Percentiles rank a stretch among this genome's conserved stretches.
Conservation (phyloP, 2,888 invertebrate genomes). For the Hirtodrosophila trivittata region DNA sequence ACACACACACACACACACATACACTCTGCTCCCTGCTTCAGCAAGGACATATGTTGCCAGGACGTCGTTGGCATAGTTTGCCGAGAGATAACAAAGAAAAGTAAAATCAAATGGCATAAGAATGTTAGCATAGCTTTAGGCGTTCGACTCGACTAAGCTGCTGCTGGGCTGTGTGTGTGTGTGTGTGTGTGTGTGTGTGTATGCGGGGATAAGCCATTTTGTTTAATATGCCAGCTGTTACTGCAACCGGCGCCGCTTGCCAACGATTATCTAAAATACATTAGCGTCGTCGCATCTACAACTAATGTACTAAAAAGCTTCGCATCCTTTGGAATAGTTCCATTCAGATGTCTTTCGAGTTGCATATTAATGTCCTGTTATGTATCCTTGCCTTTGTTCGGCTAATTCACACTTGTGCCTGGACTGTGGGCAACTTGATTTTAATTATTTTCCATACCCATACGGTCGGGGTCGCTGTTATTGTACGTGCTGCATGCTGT, state of each 20-base stretch:
- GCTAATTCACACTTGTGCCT: constrained; percentile 44
- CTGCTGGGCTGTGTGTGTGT: background rate
- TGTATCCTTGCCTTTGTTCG: constrained; percentile 5
- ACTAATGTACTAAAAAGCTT: constrained; percentile 36
- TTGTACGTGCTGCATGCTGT: constrained; percentile 26
- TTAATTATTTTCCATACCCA: constrained; percentile 42
- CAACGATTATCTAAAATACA: constrained; percentile 69
- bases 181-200: constrained; percentile 2
- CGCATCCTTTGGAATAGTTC: constrained; percentile 11
- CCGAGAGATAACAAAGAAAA: constrained; percentile 46
- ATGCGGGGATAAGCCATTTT: constrained; percentile 36
- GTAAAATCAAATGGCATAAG: constrained; percentile 64
- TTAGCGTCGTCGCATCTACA: constrained; percentile 45
- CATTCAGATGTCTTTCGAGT: constrained; percentile 9
- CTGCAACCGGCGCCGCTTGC: constrained; percentile 41
- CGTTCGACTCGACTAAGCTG: constrained; percentile 43
- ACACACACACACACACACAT: too few relatives aligned
- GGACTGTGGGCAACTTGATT: constrained; percentile 23
- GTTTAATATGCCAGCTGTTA: constrained; percentile 63
- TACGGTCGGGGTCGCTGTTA: constrained; percentile 9
- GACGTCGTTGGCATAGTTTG: constrained; percentile 10
- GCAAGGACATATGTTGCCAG: constrained; percentile 53
- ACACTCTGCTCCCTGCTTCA: too few relatives aligned
- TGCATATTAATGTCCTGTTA: constrained; percentile 34
- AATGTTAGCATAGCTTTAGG: constrained; percentile 56